A percentile compares a stretch with the other conserved stretches of the same genome.
phyloP scores from a whole-genome alignment of 23 tunicate species.

The Trididemnum nubilum region DNA sequence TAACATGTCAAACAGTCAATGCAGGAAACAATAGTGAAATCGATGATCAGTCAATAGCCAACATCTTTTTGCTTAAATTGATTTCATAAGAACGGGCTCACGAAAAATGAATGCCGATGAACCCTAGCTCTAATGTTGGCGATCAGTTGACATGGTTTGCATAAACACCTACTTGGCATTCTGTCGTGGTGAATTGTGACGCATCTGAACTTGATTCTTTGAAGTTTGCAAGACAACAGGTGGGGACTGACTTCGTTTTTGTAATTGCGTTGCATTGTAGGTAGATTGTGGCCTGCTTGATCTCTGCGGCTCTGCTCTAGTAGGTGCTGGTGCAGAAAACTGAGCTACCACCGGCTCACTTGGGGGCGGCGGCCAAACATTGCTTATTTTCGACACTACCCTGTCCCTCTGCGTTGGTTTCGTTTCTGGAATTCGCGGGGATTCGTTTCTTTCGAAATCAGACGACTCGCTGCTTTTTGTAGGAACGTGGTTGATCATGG shows the following conservation, averaged over 20 bases:
- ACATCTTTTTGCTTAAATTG: no score
- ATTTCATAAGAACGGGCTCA: no score
- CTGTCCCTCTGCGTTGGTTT: neutral
- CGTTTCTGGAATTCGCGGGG: neutral
- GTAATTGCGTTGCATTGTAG: neutral
- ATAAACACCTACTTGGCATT: no score
- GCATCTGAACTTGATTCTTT: neutral
- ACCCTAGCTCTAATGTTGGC: no score
- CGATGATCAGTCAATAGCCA: no score
- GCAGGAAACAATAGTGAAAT: no score
- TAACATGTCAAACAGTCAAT: no score
- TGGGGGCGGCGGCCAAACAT: neutral
- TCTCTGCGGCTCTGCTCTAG: neutral
- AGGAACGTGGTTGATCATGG: constrained; percentile 48
- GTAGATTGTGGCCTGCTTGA: neutral
- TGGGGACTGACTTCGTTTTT: constrained; percentile 29
- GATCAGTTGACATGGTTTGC: no score
- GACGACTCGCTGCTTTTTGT: constrained; percentile 23
- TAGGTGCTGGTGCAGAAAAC: neutral
- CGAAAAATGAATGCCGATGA: no score
- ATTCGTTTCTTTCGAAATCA: neutral
- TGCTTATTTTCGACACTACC: neutral
- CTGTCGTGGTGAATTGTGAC: no score
- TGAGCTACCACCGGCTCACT: neutral
- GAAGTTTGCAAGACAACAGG: constrained; percentile 4